A percentile compares a stretch with the other conserved stretches of the same genome.
phyloP scores from a whole-genome alignment of 2,113 vertebrate genomes.

The Macroglossus sobrinus region DNA sequence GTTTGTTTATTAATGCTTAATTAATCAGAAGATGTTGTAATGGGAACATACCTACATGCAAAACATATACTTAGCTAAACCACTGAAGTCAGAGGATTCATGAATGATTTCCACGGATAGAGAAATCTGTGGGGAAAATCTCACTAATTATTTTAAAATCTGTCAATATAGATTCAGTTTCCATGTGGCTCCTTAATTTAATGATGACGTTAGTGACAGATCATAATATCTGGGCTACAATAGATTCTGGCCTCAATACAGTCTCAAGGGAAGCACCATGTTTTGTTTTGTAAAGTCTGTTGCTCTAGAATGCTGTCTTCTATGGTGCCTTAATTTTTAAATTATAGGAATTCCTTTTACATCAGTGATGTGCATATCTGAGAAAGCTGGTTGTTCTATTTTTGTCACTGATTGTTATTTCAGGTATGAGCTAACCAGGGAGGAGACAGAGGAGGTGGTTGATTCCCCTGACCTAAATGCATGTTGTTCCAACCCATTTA shows the following conservation, averaged over 20 bases:
- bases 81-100: neutral
- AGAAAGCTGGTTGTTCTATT: neutral
- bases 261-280: neutral
- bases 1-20: neutral
- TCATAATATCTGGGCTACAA: neutral
- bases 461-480: neutral
- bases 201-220: neutral
- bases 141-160: neutral
- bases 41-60: neutral
- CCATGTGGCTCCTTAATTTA: neutral
- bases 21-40: neutral
- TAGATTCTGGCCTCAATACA: neutral
- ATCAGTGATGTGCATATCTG: neutral
- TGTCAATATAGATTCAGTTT: neutral
- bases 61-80: neutral
- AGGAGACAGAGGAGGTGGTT: neutral
- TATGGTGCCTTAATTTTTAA: neutral
- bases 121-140: neutral
- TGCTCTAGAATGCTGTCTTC: neutral
- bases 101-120: neutral
- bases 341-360: neutral
- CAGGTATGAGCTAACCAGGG: neutral
- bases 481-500: neutral
- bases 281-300: neutral
- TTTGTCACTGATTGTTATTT: neutral